Evolutionary conservation across 2,797 vertebrate species (phyloP), one percentile per base, ranked within the genome.

Genomic region (Sphenopsis melanotis): DNA sequence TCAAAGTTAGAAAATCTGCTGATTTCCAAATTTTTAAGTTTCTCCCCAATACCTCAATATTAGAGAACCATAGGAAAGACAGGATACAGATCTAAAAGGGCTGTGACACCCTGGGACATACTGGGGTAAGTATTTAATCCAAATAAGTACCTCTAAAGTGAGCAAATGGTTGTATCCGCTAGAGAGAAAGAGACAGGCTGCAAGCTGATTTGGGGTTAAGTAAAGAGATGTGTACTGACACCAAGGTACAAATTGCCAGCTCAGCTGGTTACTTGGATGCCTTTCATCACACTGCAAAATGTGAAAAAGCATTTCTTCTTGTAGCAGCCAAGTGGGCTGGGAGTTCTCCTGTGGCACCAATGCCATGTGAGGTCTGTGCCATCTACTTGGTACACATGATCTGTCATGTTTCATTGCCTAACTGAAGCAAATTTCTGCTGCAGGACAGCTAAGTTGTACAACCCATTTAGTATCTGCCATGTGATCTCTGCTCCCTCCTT

Each of bases 361-460:
- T 69, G 70, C 86, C 50, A 5, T 5, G 15, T 68, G 69, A 70
- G 41, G n/a, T 63, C 76, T 44, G 10, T 46, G 36, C 68, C 2
- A 3, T 47, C 78, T 70, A 69, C 65, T 60, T 0, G 0, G 47
- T 72, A 65, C 36, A 70, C 47, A 20, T 7, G 29, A 42, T 68
- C 81, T 83, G 93, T 93, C 90, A 42, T 50, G 72, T 94, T 86
- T 93, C 84, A 79, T 96, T 77, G 41, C 63, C 61, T 85, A 83
- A 72, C 75, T 4, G 12, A 87, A 41, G 46, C 12, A 19, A 86
- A 87, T 84, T 39, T 44, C 50, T 70, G 61, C 81, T 75, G 57
- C 71, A 60, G 61, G 53, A 77, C 87, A 37, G 42, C 50, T 47
- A 46, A 94, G 44, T 64, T 80, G 53, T 87, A 74, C 85, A 89